These are phyloP conservation scores for Lottia scabra DNA, from an alignment of 2,888 invertebrate genomes.

Conservation along the genomic window DNA sequence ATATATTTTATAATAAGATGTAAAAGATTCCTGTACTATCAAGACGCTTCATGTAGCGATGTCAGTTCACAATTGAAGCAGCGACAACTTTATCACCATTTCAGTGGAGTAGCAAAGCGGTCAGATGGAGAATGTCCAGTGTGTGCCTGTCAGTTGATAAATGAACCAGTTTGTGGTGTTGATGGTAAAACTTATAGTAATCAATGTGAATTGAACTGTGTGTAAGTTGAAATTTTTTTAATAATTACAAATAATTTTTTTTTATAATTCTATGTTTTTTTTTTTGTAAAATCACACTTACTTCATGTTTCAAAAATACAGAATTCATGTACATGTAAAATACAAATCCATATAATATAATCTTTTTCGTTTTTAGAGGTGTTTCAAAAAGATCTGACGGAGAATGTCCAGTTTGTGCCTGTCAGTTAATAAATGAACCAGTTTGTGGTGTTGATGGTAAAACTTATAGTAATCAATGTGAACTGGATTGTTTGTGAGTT, in stretches of 20 bases:
- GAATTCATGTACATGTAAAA: no score
- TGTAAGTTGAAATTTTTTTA: no score
- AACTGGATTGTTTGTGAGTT: constrained; percentile 17
- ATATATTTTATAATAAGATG: no score
- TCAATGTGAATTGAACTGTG: constrained; percentile 11
- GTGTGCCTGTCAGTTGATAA: constrained; percentile 15
- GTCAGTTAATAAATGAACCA: constrained; percentile 14
- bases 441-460: constrained; percentile 17
- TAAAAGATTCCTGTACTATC: no score
- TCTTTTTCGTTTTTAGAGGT: no score
- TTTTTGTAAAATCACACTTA: no score
- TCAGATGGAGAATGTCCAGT: constrained; percentile 11
- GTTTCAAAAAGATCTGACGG: constrained; percentile 11
- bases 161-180: constrained; percentile 17
- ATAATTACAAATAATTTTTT: no score
- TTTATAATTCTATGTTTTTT: no score
- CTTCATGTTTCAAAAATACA: no score
- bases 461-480: constrained; percentile 14
- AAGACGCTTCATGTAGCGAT: no score
- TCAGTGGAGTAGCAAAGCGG: constrained; percentile 8
- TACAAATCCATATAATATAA: no score
- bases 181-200: constrained; percentile 17
- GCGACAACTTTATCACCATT: background rate
- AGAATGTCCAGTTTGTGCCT: constrained; percentile 10
- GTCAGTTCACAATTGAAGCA: no score